Evolutionary conservation across 2,113 vertebrate genomes (phyloP).

Genomic region (Dolichallabes microphthalmus): DNA sequence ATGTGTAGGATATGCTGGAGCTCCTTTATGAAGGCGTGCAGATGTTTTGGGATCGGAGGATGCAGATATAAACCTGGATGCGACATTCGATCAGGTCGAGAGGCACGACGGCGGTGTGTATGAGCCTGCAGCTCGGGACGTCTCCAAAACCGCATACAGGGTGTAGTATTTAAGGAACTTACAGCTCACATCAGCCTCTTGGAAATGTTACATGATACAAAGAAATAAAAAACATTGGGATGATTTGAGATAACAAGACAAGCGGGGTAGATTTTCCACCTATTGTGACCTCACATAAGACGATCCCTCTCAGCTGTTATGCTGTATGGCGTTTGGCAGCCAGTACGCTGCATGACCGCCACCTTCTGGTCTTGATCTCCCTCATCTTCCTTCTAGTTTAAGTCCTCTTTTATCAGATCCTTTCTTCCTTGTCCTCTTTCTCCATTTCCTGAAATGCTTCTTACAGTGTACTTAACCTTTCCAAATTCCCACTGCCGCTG

Average conservation of each 20-base stretch:
- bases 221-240: background rate
- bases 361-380: too few relatives aligned
- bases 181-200: slow-evolving; percentile 68
- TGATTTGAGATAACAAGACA: background rate
- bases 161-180: slow-evolving; percentile 93
- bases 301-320: too few relatives aligned
- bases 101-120: slow-evolving; percentile 94
- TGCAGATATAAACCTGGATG: slow-evolving; percentile 87
- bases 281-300: too few relatives aligned
- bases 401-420: too few relatives aligned
- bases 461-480: too few relatives aligned
- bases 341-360: too few relatives aligned
- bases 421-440: too few relatives aligned
- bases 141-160: slow-evolving; percentile 96
- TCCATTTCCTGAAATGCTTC: too few relatives aligned
- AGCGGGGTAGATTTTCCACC: too few relatives aligned
- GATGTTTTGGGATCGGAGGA: background rate
- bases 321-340: too few relatives aligned
- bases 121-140: slow-evolving; percentile 98
- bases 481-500: too few relatives aligned
- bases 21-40: background rate
- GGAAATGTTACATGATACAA: background rate
- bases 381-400: too few relatives aligned
- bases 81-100: slow-evolving; percentile 99
- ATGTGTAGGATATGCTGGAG: background rate